These are phyloP conservation scores for Argopecten irradians DNA, from an alignment of 1,140 invertebrate genomes.

Conservation along the genomic window DNA sequence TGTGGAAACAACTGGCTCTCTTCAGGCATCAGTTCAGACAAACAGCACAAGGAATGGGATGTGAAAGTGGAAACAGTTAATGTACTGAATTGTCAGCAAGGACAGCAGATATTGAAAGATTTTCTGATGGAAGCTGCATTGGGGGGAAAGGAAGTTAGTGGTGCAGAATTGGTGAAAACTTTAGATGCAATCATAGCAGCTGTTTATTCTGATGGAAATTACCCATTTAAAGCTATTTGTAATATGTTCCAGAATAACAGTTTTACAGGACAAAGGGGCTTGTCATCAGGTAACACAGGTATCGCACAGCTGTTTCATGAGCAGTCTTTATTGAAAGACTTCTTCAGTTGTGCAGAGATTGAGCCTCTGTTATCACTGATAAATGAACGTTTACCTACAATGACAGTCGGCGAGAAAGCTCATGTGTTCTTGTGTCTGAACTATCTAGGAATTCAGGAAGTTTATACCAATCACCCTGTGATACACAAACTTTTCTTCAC, in stretches of 20 bases:
- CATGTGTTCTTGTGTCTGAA: neutral
- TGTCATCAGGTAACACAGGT: neutral
- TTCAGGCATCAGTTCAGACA: neutral
- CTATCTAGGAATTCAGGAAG: neutral
- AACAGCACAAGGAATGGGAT: neutral
- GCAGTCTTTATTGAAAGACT: neutral
- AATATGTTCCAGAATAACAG: neutral
- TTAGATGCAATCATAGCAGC: neutral
- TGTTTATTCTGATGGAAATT: neutral
- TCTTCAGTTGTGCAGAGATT: neutral
- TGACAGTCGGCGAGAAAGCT: neutral
- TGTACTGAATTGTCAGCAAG: neutral
- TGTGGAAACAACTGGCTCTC: neutral
- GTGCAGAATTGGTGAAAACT: neutral
- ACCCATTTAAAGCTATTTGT: neutral
- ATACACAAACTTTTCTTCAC: neutral
- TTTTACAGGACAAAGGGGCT: neutral
- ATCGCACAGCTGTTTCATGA: neutral
- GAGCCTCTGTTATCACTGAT: neutral
- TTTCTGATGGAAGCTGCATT: neutral
- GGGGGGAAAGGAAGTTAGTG: neutral
- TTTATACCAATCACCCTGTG: neutral
- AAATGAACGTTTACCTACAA: neutral
- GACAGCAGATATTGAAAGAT: neutral
- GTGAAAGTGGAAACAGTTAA: neutral